Conservation (phyloP, 2,113 vertebrate genomes). For the Irena cyanogastra region DNA sequence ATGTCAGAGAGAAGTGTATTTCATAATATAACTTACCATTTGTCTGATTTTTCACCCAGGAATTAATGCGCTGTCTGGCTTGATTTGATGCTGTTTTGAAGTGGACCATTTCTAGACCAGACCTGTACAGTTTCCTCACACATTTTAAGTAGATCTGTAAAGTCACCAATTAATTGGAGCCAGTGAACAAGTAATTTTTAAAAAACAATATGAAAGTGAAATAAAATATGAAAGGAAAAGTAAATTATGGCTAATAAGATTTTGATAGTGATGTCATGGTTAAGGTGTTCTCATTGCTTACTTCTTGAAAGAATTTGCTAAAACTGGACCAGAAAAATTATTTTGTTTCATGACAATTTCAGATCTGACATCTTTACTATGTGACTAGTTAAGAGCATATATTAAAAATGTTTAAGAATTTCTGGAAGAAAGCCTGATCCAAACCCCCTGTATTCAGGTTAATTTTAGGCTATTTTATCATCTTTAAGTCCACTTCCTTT, state of each 20-base stretch:
- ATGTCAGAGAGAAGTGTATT: neutral
- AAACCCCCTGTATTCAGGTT: neutral
- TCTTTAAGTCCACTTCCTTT: neutral
- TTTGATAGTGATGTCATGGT: neutral
- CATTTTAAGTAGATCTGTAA: conserved; percentile 78
- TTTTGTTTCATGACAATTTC: neutral
- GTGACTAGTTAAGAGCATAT: neutral
- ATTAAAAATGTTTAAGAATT: neutral
- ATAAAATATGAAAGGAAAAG: no score
- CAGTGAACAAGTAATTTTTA: neutral
- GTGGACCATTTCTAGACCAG: conserved; percentile 79
- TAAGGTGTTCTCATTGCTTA: neutral
- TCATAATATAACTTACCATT: conserved; percentile 69
- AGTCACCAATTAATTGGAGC: neutral
- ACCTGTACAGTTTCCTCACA: conserved; percentile 80
- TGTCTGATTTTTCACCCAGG: conserved; percentile 86
- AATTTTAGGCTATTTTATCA: neutral
- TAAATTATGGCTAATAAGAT: neutral
- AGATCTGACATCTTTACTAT: neutral
- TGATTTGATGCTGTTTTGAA: conserved; percentile 79
- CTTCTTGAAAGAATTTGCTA: neutral
- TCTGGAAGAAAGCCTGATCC: neutral
- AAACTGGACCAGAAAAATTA: neutral
- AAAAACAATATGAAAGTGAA: neutral
- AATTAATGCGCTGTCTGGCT: conserved; percentile 82